A percentile compares a stretch with the other conserved stretches of the same genome.
phyloP scores from a whole-genome alignment of 2,888 invertebrate species.

The Melanophora roralis region DNA sequence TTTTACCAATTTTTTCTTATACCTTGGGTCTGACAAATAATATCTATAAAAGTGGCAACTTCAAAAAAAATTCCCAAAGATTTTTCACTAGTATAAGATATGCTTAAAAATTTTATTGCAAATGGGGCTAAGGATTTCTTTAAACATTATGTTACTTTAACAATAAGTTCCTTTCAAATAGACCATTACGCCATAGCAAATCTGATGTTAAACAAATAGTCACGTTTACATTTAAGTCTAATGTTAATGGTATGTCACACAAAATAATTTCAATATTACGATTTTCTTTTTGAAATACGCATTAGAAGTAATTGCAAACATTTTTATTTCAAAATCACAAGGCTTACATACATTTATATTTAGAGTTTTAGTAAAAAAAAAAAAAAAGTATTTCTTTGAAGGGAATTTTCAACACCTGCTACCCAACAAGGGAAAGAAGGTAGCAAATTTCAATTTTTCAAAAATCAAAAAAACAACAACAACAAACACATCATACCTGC shows the following conservation, averaged over 20 bases:
- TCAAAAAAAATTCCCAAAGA: too few species aligned
- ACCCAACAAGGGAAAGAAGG: not conserved
- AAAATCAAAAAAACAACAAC: not conserved
- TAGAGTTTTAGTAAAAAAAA: not conserved
- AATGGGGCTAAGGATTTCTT: too few species aligned
- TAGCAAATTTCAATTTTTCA: slow-evolving; percentile 27
- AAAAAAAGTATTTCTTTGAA: not conserved
- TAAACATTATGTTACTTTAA: too few species aligned
- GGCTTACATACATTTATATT: not conserved
- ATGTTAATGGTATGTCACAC: not conserved
- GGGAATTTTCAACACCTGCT: slow-evolving; percentile 50
- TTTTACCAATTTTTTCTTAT: too few species aligned
- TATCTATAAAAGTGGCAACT: too few species aligned
- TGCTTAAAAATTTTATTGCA: too few species aligned
- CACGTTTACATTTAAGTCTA: not conserved
- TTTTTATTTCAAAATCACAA: slow-evolving; percentile 1
- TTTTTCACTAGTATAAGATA: too few species aligned
- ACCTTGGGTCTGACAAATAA: too few species aligned
- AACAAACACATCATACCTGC: not conserved
- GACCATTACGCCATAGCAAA: too few species aligned
- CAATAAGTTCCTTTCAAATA: too few species aligned
- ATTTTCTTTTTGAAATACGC: slow-evolving; percentile 36
- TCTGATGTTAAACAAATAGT: too few species aligned
- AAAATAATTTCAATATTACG: not conserved
- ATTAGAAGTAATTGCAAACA: too few species aligned